Evolutionary conservation across 2,797 vertebrate genomes (phyloP).

Genomic region (Glyptemys insculpta): DNA sequence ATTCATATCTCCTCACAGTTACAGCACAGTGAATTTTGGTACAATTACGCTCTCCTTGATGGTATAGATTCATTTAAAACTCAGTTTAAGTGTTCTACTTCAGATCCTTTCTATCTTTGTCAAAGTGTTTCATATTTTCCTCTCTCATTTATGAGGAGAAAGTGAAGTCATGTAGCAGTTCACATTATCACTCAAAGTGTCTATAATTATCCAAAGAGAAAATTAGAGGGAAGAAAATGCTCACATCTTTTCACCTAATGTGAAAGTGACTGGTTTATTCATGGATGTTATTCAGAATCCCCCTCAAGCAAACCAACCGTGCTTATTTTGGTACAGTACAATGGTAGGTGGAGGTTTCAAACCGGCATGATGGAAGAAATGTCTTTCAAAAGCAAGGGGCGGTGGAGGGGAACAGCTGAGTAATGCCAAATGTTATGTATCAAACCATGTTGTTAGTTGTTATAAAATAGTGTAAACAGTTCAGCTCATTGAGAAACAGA

Average conservation of each 20-base stretch:
- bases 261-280: slow-evolving; percentile 12
- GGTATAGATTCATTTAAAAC: neutral
- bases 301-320: neutral
- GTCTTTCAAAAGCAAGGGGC: neutral
- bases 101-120: neutral
- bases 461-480: neutral
- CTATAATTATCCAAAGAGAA: slow-evolving; percentile 39
- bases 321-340: neutral
- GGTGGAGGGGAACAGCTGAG: slow-evolving; percentile 19
- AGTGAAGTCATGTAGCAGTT: slow-evolving; percentile 2
- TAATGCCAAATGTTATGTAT: slow-evolving; percentile 19
- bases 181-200: neutral
- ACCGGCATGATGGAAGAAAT: neutral
- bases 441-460: slow-evolving; percentile 30
- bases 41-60: neutral
- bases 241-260: neutral
- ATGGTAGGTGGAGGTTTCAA: neutral
- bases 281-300: neutral
- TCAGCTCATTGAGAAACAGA: slow-evolving; percentile 9
- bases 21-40: neutral
- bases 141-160: neutral
- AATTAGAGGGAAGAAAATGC: neutral
- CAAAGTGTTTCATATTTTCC: slow-evolving; percentile 18
- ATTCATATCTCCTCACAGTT: neutral
- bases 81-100: neutral